phyloP scores from a whole-genome alignment of 2,888 invertebrate species.

The Rhyacophila evoluta region DNA sequence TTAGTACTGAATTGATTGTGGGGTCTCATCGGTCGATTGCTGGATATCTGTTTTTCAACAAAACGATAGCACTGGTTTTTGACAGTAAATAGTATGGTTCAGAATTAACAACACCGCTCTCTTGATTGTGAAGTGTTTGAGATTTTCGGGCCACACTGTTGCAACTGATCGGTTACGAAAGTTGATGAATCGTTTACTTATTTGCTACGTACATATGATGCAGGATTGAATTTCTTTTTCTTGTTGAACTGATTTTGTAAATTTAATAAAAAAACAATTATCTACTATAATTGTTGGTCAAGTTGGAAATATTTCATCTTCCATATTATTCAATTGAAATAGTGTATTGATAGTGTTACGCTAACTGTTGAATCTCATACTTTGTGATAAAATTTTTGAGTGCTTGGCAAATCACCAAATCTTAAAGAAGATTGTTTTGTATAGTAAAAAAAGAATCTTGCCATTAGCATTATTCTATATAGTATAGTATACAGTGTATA shows the following conservation, averaged over 20 bases:
- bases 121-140: slow-evolving; percentile 56
- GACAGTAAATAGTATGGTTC: slow-evolving; percentile 30
- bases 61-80: slow-evolving; percentile 59
- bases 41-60: slow-evolving; percentile 70
- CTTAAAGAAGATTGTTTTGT: too few relatives aligned
- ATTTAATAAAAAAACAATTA: too few relatives aligned
- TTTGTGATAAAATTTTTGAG: too few relatives aligned
- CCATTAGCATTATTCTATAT: neutral
- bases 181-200: neutral
- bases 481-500: neutral
- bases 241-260: too few relatives aligned
- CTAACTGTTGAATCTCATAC: too few relatives aligned
- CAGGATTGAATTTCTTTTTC: neutral
- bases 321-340: too few relatives aligned
- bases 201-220: neutral
- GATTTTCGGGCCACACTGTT: slow-evolving; percentile 58
- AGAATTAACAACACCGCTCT: slow-evolving; percentile 23
- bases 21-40: slow-evolving; percentile 62
- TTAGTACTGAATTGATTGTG: neutral
- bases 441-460: too few relatives aligned
- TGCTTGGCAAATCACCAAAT: too few relatives aligned
- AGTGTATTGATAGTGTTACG: too few relatives aligned
- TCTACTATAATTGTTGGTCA: too few relatives aligned
- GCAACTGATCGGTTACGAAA: slow-evolving; percentile 28
- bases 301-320: too few relatives aligned